phyloP scores from a whole-genome alignment of 2,888 invertebrate genomes.

The Adela reaumurella region DNA sequence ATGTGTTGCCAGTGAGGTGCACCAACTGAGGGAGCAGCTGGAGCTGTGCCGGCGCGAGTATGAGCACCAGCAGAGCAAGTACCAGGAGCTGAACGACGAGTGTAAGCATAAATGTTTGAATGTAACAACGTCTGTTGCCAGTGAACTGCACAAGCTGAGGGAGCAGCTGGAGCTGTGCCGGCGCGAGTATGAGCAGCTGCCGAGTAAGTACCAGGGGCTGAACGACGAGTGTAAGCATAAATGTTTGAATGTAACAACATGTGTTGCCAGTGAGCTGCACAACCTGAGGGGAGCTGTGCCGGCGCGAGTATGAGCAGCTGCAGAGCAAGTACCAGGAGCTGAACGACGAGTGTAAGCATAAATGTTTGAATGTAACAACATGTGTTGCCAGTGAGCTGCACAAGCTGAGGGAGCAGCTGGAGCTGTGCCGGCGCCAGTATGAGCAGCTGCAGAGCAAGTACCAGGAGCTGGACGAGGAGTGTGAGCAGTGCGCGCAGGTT shows the following conservation, averaged over 20 bases:
- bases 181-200: conserved; percentile 26
- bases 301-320: no score
- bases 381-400: conserved; percentile 44
- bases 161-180: conserved; percentile 20
- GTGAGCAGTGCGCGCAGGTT: conserved; percentile 37
- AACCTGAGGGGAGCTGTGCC: conserved; percentile 26
- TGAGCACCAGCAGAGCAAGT: no score
- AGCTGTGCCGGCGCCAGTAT: conserved; percentile 26
- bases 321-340: no score
- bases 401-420: conserved; percentile 26
- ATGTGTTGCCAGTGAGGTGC: no score
- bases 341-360: conserved; percentile 37
- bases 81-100: conserved; percentile 11
- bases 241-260: no score
- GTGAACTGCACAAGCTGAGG: conserved; percentile 5
- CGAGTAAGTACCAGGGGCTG: conserved; percentile 32
- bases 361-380: no score
- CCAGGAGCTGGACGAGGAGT: conserved; percentile 41
- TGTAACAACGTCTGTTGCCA: no score
- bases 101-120: no score
- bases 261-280: conserved; percentile 42
- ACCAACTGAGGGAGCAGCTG: no score
- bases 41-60: no score
- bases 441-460: conserved; percentile 26
- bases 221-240: conserved; percentile 43